These are phyloP conservation scores for Malurus splendens DNA, from an alignment of 2,797 vertebrate genomes.

Conservation along the genomic window DNA sequence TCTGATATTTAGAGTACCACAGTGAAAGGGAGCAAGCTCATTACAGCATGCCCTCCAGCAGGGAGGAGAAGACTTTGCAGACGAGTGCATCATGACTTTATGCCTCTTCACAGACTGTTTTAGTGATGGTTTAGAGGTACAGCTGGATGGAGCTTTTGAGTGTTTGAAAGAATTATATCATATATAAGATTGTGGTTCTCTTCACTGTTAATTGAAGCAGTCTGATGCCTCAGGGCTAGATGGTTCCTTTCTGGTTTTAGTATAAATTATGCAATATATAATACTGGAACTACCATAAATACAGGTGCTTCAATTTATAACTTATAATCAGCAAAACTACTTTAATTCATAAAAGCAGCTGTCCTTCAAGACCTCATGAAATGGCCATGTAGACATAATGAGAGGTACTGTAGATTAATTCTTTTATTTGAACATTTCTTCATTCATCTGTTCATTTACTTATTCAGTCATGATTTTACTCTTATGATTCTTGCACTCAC, in stretches of 20 bases:
- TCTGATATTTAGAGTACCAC: not conserved
- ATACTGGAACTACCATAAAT: not conserved
- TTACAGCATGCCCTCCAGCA: not conserved
- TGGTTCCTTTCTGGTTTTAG: not conserved
- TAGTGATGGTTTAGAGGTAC: not conserved
- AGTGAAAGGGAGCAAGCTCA: not conserved
- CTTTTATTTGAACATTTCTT: not conserved
- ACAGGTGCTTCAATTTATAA: not conserved
- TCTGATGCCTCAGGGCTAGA: not conserved
- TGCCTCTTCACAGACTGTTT: rapidly evolving
- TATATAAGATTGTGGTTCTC: not conserved
- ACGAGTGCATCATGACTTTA: not conserved
- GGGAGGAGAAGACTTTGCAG: not conserved
- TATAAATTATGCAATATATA: not conserved
- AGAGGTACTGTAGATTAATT: not conserved
- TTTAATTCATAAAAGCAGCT: not conserved
- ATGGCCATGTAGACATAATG: not conserved
- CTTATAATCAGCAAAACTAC: not conserved
- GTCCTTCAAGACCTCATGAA: not conserved
- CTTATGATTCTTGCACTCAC: not conserved
- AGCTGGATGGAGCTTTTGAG: not conserved
- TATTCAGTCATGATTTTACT: not conserved
- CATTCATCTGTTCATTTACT: not conserved
- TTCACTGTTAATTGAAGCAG: not conserved
- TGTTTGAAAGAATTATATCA: not conserved